Conservation (phyloP, 2,113 vertebrate species). For the Bungarus multicinctus region DNA sequence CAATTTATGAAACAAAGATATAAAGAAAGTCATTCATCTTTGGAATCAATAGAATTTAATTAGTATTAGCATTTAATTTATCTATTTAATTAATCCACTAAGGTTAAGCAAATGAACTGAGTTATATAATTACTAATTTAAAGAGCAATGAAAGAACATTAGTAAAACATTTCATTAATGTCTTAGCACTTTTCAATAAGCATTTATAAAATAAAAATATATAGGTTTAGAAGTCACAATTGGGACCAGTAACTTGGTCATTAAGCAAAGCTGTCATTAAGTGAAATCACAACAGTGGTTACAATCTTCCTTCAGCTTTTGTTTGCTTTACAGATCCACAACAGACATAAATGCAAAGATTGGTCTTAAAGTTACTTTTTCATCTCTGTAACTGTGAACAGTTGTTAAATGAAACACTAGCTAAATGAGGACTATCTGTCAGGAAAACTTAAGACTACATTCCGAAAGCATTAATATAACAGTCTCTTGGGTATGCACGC, state of each 20-base stretch:
- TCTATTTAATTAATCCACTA: not conserved
- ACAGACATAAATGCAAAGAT: not conserved
- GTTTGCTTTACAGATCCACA: not conserved
- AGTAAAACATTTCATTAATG: conserved; percentile 20
- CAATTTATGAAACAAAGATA: not conserved
- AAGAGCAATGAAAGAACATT: not conserved
- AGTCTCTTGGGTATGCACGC: not conserved
- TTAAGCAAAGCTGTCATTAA: not conserved
- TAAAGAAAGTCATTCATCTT: not conserved
- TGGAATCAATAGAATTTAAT: not conserved
- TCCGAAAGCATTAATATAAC: not conserved
- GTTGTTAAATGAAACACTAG: not conserved
- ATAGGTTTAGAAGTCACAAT: not conserved
- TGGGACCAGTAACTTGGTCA: not conserved
- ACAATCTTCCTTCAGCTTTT: not conserved
- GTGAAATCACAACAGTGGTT: not conserved
- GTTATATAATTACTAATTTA: not conserved
- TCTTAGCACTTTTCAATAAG: not conserved
- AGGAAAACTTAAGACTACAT: not conserved
- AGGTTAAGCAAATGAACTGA: not conserved
- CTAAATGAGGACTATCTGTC: not conserved
- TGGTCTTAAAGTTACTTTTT: not conserved
- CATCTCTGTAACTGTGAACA: not conserved
- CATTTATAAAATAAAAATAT: not conserved
- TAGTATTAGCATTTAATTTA: not conserved